Conservation (phyloP, 2,888 invertebrate species). For the Ectropis crepuscularia region DNA sequence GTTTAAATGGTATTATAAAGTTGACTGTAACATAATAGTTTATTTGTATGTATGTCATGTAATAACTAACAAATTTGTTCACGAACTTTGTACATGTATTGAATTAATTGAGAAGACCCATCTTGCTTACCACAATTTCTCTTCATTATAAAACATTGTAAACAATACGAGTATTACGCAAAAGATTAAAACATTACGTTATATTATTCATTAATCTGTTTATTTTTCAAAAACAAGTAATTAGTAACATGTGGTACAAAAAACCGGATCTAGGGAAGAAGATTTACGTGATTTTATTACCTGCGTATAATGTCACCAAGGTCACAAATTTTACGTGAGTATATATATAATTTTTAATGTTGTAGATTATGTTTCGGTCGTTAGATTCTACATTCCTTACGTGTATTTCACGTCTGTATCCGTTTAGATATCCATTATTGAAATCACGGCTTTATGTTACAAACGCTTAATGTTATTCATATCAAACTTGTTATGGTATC, state of each 20-base stretch:
- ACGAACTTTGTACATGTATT: no score
- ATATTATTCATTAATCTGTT: no score
- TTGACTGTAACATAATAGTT: no score
- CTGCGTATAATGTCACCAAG: constrained; percentile 7
- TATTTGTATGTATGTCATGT: no score
- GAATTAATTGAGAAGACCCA: no score
- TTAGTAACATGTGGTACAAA: constrained; percentile 4
- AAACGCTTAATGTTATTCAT: not conserved
- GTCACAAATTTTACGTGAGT: constrained; percentile 7
- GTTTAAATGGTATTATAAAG: no score
- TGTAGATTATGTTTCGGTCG: constrained; percentile 1
- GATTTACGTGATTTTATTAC: not conserved
- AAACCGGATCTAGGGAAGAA: constrained; percentile 16
- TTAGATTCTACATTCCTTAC: constrained; percentile 9
- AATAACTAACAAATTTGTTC: no score
- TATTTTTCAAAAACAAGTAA: not conserved
- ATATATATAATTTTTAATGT: not conserved
- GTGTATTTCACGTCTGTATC: not conserved
- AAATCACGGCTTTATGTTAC: not conserved
- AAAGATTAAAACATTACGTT: no score
- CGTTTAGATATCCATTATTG: not conserved
- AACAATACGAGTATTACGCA: no score
- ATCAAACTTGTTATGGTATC: no score
- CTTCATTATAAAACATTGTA: no score
- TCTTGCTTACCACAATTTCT: no score